Evolutionary conservation across 1,140 invertebrate genomes (phyloP).

Genomic region (Hycleus phaleratus): DNA sequence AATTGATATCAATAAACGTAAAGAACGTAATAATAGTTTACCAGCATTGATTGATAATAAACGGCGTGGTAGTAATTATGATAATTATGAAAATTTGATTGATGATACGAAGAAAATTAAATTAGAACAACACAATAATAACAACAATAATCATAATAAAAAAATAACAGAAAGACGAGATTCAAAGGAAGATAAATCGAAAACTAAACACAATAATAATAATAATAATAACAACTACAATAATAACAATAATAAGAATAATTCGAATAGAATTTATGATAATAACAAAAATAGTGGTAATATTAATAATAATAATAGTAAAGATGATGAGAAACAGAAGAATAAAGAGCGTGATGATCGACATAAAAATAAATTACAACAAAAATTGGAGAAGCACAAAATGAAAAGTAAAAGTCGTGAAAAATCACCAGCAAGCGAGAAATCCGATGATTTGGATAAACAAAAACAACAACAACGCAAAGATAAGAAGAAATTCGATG

Average conservation of each 20-base stretch:
- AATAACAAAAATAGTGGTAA: not conserved
- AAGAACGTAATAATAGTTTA: constrained; percentile 53
- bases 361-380: constrained; percentile 31
- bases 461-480: constrained; percentile 43
- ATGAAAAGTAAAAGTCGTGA: constrained; percentile 36
- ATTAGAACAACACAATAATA: constrained; percentile 47
- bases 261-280: no score
- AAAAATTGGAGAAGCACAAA: constrained; percentile 37
- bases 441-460: constrained; percentile 46
- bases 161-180: constrained; percentile 56
- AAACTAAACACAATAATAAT: constrained; percentile 36
- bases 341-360: constrained; percentile 35
- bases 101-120: constrained; percentile 59
- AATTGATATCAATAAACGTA: constrained; percentile 41
- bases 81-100: constrained; percentile 52
- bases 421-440: constrained; percentile 48
- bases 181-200: constrained; percentile 54
- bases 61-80: constrained; percentile 68
- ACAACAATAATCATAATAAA: constrained; percentile 41
- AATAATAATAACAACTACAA: constrained; percentile 24
- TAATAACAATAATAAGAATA: constrained; percentile 1
- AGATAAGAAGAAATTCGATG: constrained; percentile 36
- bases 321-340: constrained; percentile 26
- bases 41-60: constrained; percentile 58
- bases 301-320: constrained; percentile 25